Evolutionary conservation across 2,888 invertebrate genomes (phyloP).

Genomic region (Furcula furcula): DNA sequence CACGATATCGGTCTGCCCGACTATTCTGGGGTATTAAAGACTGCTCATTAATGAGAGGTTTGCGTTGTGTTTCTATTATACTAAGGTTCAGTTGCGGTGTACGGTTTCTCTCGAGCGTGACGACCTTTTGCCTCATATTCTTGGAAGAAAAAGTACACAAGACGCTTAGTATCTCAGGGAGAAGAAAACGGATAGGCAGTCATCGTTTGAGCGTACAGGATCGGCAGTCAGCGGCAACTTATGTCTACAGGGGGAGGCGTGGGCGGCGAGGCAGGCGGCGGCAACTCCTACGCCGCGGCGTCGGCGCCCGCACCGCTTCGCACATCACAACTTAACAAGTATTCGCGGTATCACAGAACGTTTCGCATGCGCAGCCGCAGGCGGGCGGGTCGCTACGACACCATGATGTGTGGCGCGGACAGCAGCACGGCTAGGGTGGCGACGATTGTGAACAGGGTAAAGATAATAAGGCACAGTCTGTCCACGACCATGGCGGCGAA

Average conservation of each 20-base stretch:
- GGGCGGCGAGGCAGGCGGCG: slow-evolving; percentile 70
- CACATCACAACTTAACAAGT: slow-evolving; percentile 85
- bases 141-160: slow-evolving; percentile 47
- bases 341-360: slow-evolving; percentile 87
- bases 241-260: slow-evolving; percentile 74
- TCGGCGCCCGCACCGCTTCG: slow-evolving; percentile 71
- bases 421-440: slow-evolving; percentile 98
- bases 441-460: slow-evolving; percentile 98
- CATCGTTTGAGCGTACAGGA: slow-evolving; percentile 63
- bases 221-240: slow-evolving; percentile 76
- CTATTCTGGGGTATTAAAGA: slow-evolving; percentile 39
- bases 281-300: slow-evolving; percentile 69
- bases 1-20: slow-evolving; percentile 41
- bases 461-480: slow-evolving; percentile 99
- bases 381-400: slow-evolving; percentile 88
- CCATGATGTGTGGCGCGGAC: slow-evolving; percentile 97
- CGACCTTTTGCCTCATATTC: slow-evolving; percentile 35
- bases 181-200: slow-evolving; percentile 63
- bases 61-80: slow-evolving; percentile 17
- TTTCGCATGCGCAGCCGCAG: slow-evolving; percentile 75
- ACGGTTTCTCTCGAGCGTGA: slow-evolving; percentile 35
- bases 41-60: slow-evolving; percentile 32
- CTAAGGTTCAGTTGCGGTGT: slow-evolving; percentile 35
- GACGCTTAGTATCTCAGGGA: slow-evolving; percentile 52
- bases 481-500: slow-evolving; percentile 99